These are phyloP conservation scores for Phasianus colchicus DNA, from an alignment of 2,113 vertebrate species.

Conservation along the genomic window DNA sequence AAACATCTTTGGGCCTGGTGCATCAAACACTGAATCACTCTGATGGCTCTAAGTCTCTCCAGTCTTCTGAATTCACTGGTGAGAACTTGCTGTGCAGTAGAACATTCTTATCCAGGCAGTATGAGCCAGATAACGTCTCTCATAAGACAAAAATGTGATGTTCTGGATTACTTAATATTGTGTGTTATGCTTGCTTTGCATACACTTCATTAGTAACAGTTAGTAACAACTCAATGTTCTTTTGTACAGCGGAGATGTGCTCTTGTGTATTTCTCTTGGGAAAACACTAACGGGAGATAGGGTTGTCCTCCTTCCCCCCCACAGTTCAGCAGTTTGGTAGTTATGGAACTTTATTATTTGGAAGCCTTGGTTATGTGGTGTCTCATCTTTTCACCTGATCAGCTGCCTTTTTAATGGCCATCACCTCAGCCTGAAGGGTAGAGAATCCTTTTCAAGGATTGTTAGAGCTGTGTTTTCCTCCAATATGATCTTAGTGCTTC, in stretches of 20 bases:
- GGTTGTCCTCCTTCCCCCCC: background rate
- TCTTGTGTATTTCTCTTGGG: background rate
- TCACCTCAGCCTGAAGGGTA: background rate
- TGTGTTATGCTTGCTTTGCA: slow-evolving; percentile 39
- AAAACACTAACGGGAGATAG: fast-evolving
- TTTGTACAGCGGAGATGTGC: background rate
- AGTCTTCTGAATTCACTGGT: slow-evolving; percentile 59
- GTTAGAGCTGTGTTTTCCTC: background rate
- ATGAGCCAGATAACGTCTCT: slow-evolving; percentile 23
- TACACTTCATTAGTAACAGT: background rate
- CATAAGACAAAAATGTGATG: background rate
- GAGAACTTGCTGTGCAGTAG: slow-evolving; percentile 60
- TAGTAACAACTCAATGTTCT: slow-evolving; percentile 5
- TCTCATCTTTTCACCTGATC: background rate
- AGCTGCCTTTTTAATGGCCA: background rate
- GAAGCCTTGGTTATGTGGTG: background rate
- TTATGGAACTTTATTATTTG: background rate
- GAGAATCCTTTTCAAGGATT: background rate
- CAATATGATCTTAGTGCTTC: background rate
- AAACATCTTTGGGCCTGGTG: slow-evolving; percentile 58
- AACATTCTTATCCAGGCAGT: slow-evolving; percentile 27
- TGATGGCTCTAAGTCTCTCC: slow-evolving; percentile 62
- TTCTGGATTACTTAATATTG: background rate
- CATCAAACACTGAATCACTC: slow-evolving; percentile 60
- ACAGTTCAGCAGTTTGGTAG: background rate